Percentiles rank a stretch among this genome's conserved stretches.
Conservation (phyloP, 1,140 invertebrate species). For the Tetragonula clypearis region DNA sequence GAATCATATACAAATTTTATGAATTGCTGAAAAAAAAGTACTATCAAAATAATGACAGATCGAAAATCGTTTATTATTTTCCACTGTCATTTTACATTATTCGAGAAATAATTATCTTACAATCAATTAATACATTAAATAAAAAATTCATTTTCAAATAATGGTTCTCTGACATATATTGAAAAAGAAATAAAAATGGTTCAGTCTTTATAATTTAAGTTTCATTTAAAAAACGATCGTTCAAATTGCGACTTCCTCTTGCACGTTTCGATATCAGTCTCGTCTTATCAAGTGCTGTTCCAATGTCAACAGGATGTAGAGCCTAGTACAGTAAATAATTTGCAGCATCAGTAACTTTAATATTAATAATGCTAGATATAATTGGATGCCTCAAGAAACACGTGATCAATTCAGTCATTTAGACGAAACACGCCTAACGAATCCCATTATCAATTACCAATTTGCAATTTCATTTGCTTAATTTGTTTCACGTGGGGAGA, state of each 20-base stretch:
- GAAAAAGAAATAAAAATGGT: no score
- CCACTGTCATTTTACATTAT: background rate
- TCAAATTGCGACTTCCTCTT: background rate
- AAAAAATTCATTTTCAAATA: no score
- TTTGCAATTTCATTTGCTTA: background rate
- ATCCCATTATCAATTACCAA: no score
- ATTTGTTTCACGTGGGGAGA: constrained; percentile 9
- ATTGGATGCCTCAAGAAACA: background rate
- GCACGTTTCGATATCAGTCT: background rate
- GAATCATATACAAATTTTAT: no score
- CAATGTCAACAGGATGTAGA: background rate
- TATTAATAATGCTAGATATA: background rate
- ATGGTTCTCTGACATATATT: no score
- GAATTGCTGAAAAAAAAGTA: background rate
- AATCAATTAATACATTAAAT: background rate
- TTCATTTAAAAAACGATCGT: background rate
- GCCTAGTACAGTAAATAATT: background rate
- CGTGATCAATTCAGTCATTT: background rate
- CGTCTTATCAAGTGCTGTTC: background rate
- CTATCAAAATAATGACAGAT: background rate
- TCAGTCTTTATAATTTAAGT: background rate
- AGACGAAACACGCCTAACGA: no score
- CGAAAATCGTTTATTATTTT: background rate
- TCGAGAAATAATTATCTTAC: constrained; percentile 1
- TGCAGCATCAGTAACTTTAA: background rate